Base-by-base conservation (phyloP, 2,888 invertebrate genomes). In the Lycaena phlaeas region DNA sequence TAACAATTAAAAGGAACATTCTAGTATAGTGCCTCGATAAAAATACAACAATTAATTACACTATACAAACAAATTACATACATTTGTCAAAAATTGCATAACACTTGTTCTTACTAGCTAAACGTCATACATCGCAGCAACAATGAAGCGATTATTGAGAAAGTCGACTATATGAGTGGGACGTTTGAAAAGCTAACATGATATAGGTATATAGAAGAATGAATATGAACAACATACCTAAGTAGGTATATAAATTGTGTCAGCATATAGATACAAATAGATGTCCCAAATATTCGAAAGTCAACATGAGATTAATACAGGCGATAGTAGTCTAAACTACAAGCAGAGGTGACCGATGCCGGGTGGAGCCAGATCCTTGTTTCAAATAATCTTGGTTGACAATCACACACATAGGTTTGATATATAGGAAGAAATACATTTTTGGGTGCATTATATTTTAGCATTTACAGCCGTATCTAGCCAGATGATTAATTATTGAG, bases 211-310 rank as follows among this genome's bases (percentile, higher is more conserved):
- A 22, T 9, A 2, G 6, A 22, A 22, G 7, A 12, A 27, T 17
- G 15, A 37, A n/a, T 37, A 12, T 4, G 25, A 37, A 27, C n/a
- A 27, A 37, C 17, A 29, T 14, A 14, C 9, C 9, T 29, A 29
- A n/a, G n/a, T n/a, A n/a, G n/a, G 5, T 28, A 29, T 15, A 14
- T 28, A 22, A 12, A 14, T 17, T 11, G 11, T 10, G 34, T 18
- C 11, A 10, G 34, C 34, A 28, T 34, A 3, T 7, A 10, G n/a
- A 15, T 17, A 31, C 9, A 11, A 34, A 12, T 34, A 34, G 11
- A 12, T 18, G 40, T 45, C 45, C 36, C 42, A 28, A 42, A 40
- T 49, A 49, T 49, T 49, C 49, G 46, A 46, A 42, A 36, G 29
- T 40, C 38, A 40, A 46, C 37, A 42, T 43, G 46, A 47, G 47